A percentile compares a stretch with the other conserved stretches of the same genome.
Conservation (phyloP, 2,113 vertebrate species). For the Psammodynastes pulverulentus region DNA sequence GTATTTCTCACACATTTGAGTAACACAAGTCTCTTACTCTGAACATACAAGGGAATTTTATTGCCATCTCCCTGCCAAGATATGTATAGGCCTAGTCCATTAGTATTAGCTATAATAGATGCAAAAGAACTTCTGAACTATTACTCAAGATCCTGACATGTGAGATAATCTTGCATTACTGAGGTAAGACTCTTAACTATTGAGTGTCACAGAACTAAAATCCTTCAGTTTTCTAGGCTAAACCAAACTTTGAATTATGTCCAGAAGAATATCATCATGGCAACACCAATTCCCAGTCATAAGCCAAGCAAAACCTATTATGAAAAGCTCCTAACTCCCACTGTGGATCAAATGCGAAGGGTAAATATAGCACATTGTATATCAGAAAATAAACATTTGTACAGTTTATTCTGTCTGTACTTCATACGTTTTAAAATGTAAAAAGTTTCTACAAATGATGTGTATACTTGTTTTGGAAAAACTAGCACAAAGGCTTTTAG, state of each 20-base stretch:
- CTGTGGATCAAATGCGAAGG: background rate
- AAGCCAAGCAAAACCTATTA: background rate
- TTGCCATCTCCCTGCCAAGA: background rate
- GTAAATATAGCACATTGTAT: background rate
- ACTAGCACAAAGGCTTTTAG: background rate
- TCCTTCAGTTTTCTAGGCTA: background rate
- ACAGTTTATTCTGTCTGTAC: background rate
- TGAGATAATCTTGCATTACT: background rate
- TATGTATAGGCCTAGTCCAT: background rate
- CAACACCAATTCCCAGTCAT: background rate
- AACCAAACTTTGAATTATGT: background rate
- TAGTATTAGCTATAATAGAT: background rate
- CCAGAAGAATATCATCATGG: background rate
- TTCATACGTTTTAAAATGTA: background rate
- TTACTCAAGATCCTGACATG: background rate
- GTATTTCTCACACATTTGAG: background rate
- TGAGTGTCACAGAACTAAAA: background rate
- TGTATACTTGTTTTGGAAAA: background rate
- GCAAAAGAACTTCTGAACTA: background rate
- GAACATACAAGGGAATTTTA: background rate
- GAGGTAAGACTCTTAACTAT: background rate
- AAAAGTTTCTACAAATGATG: background rate
- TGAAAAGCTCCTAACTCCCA: background rate
- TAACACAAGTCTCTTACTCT: background rate
- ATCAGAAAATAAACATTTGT: background rate